Evolutionary conservation across 53 echinoderm and acorn worm species (phyloP), one percentile per base, ranked within the genome.

Genomic region (Mesocentrotus franciscanus): DNA sequence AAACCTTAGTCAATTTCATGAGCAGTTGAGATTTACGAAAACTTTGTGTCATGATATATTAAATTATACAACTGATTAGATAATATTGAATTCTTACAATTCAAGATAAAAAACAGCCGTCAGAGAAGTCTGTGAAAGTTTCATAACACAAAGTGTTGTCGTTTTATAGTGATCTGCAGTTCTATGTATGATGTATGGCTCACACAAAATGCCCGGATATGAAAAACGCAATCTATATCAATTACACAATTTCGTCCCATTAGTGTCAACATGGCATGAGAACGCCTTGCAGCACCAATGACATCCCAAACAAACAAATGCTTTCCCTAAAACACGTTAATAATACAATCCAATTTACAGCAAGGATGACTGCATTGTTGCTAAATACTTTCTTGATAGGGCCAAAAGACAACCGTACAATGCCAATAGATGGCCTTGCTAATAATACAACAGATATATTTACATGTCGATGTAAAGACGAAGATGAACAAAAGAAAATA

Each of bases 281-380:
- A 33, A 76, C 13, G 10, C 13, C 64, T 64, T 76, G 29, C 76
- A 76, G 32, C 33, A 76, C 33, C 76, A 76, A 33, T 76, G 76
- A 76, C 11, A 76, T 29, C 15, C 1, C 26, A 75, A 75, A 30
- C 71, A 71, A 71, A 71, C 71, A 71, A 71, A 33, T 30, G 13
- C 75, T 30, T 75, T 12, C 29, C 29, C 10, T 75, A 30, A 75
- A 75, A 26, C 75, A 66, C 12, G 14, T 8, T 9, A 75, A 33
- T 76, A 76, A 76, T 76, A 33, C 76, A 76, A 64, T 33, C 76
- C 33, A 76, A 76, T 76, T 76, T 76, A 76, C 30, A 30, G 33
- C 76, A 76, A 76, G 76, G 76, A 33, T 33, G 76, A 33, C 14
- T 33, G 0, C 76, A 14, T 30, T 76, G 76, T 76, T 29, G 27